Evolutionary conservation across 23 tunicate genomes (phyloP).

Genomic region (Oikopleura vanhoeffeni): DNA sequence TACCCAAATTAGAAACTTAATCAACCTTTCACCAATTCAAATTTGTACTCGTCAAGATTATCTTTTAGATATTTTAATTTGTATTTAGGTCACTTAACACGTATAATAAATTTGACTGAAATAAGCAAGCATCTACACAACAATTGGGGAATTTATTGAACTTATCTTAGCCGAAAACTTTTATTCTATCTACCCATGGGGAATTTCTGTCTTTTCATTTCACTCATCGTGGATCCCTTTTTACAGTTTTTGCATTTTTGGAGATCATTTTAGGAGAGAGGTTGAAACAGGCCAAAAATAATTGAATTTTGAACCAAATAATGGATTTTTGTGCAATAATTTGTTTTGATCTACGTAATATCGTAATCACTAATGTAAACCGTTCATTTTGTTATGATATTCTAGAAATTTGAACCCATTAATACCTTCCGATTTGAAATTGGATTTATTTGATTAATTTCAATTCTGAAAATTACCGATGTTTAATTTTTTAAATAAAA

Average conservation of each 20-base stretch:
- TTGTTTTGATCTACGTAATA: neutral
- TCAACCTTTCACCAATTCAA: too few relatives aligned
- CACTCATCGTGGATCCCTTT: constrained; percentile 55
- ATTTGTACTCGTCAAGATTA: too few relatives aligned
- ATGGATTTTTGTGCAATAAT: neutral
- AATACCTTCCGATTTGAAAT: too few relatives aligned
- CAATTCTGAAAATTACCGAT: too few relatives aligned
- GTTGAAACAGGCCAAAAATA: neutral
- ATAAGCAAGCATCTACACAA: constrained; percentile 43
- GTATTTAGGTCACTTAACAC: constrained; percentile 85
- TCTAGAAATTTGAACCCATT: too few relatives aligned
- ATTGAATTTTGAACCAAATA: neutral
- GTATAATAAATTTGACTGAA: constrained; percentile 69
- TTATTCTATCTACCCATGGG: constrained; percentile 88
- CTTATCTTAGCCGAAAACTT: constrained; percentile 94
- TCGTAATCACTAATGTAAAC: too few relatives aligned
- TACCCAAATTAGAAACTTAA: too few relatives aligned
- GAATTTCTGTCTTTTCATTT: constrained; percentile 67
- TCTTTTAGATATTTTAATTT: neutral
- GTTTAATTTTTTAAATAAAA: too few relatives aligned
- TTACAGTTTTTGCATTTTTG: constrained; percentile 76
- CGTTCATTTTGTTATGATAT: neutral
- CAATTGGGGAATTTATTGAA: constrained; percentile 62
- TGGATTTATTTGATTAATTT: too few relatives aligned
- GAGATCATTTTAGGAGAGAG: too few relatives aligned